phyloP scores from a whole-genome alignment of 2,113 vertebrate genomes.

The Myxocyprinus asiaticus region DNA sequence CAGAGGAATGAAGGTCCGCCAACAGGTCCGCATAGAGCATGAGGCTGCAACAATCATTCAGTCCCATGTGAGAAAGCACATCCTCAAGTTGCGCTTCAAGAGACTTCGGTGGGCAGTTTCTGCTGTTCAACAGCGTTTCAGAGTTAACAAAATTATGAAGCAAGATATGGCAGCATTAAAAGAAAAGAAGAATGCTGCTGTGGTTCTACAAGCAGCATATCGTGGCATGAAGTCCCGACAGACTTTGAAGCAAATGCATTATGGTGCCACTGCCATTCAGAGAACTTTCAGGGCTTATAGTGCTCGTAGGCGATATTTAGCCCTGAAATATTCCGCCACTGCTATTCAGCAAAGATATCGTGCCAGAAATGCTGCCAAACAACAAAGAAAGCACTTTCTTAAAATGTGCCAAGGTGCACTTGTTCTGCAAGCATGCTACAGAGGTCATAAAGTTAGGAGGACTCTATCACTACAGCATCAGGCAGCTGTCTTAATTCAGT shows the following conservation, averaged over 20 bases:
- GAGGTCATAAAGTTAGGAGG: constrained; percentile 71
- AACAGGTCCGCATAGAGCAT: constrained; percentile 58
- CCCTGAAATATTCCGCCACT: constrained; percentile 63
- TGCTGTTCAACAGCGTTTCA: constrained; percentile 76
- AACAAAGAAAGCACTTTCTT: constrained; percentile 68
- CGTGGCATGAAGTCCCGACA: constrained; percentile 57
- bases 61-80: constrained; percentile 75
- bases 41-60: constrained; percentile 80
- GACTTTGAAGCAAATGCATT: constrained; percentile 23
- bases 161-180: constrained; percentile 57
- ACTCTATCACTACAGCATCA: constrained; percentile 58
- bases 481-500: constrained; percentile 79
- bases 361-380: constrained; percentile 43
- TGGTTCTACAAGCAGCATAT: constrained; percentile 79
- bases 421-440: constrained; percentile 76
- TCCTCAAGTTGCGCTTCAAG: constrained; percentile 66
- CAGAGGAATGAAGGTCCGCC: constrained; percentile 73
- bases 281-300: constrained; percentile 69
- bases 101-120: constrained; percentile 66
- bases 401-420: constrained; percentile 61
- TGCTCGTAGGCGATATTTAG: constrained; percentile 62
- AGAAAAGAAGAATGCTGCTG: constrained; percentile 63
- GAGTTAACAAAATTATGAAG: constrained; percentile 71
- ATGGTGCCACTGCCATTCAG: constrained; percentile 77
- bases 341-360: constrained; percentile 77